Evolutionary conservation across 2,113 vertebrate species (phyloP), one percentile per base, ranked within the genome.

Genomic region (Phasianus colchicus): DNA sequence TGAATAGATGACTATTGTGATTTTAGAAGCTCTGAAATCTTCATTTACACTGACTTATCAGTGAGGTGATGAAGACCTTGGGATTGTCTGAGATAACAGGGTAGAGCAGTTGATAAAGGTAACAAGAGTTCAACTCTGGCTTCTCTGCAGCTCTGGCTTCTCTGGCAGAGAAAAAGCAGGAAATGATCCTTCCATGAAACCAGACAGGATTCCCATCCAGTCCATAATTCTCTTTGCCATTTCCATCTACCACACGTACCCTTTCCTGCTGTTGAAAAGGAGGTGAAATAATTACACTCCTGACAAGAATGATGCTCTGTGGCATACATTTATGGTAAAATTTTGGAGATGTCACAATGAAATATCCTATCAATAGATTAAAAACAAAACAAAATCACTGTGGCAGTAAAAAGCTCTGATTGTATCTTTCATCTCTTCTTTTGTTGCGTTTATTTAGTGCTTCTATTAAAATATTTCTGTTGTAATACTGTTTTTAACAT

Each of bases 211-310:
- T 86, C 61, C 54, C 21, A 66, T 64, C 58, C 72, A 72, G 29
- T 77, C 19, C 1, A 5, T 85, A 91, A 81, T 61, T 95, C 84
- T 83, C 45, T 80, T 52, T 75, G 29, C 48, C 45, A 16, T 67
- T 92, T 87, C 86, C 90, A 64, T 50, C n/a, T 88, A 86, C 43
- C 4, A 13, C 80, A 75, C 36, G 3, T 67, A 47, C 50, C 42
- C 83, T 95, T 95, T 94, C 63, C 64, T 88, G 61, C 67, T 0
- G 0, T 67, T 70, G 86, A 72, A 74, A 90, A 93, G 65, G 86
- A 89, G 90, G 71, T 87, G 7, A 91, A 96, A 92, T 95, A 96
- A 93, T 93, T 78, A 70, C 55, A 54, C 58, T 89, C 60, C 60
- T 70, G 74, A 69, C 60, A 80, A 93, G 61, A 94, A 85, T 18